These are phyloP conservation scores for Chiloscyllium plagiosum DNA, from an alignment of 2,113 vertebrate genomes.

Conservation along the genomic window DNA sequence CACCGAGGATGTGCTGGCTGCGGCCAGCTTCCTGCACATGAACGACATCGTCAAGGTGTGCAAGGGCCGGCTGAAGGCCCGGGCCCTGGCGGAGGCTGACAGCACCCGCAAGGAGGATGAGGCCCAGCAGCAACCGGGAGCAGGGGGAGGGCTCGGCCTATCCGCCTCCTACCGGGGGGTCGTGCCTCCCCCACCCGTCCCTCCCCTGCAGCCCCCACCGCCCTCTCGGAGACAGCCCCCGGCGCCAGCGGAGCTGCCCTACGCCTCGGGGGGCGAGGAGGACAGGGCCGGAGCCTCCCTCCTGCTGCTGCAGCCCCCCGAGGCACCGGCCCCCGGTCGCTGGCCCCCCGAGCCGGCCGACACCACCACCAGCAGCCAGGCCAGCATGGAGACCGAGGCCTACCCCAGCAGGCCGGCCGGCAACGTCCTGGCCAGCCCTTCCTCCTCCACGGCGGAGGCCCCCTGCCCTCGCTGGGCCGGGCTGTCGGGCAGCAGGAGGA, in stretches of 20 bases:
- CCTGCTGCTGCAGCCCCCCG: neutral
- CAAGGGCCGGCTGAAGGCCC: constrained; percentile 75
- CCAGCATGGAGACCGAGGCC: constrained; percentile 66
- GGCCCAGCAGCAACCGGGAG: neutral
- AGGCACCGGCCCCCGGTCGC: constrained; percentile 38
- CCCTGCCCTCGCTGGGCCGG: constrained; percentile 40
- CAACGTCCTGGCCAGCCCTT: constrained; percentile 69
- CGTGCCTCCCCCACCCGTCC: neutral
- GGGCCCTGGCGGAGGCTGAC: constrained; percentile 77
- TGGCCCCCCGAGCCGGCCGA: constrained; percentile 63
- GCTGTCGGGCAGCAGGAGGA: neutral
- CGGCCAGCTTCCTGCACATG: constrained; percentile 92
- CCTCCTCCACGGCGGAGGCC: constrained; percentile 66
- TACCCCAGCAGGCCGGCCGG: constrained; percentile 40
- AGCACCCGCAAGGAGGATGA: constrained; percentile 84
- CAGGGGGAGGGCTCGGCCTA: neutral
- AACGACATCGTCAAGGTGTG: constrained; percentile 90
- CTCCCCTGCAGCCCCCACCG: neutral
- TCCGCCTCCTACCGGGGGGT: neutral
- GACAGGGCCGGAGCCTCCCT: neutral
- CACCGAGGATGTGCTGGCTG: constrained; percentile 82
- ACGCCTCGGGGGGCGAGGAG: neutral
- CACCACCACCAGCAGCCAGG: constrained; percentile 65
- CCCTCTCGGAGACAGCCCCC: no score
- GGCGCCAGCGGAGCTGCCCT: no score